Base-by-base conservation (phyloP, 2,797 vertebrate species). In the Sebastes goodei region DNA sequence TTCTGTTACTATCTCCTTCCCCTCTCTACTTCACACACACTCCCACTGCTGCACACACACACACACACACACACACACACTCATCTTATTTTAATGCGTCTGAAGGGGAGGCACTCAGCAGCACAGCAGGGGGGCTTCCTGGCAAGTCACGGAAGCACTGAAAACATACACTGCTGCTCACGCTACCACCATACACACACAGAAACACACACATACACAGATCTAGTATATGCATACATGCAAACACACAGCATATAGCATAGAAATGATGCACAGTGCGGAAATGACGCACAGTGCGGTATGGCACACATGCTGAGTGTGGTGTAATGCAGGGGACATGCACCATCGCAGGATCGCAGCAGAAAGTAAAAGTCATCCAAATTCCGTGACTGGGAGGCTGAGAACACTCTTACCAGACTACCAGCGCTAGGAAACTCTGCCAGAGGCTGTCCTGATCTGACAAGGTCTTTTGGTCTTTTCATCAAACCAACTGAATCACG, bases 71-170 rank as follows among this genome's bases (percentile, higher is more conserved):
- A 33, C 61, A 81, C 69, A 35, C 33, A 38, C 35, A 88, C 80
- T 94, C 93, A 95, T 96, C 92, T 94, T 94, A 95, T 95, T 94
- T 96, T 96, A 96, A 96, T 96, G 94, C 66, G 67, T 92, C 86
- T 89, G 94, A 95, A 94, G 92, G 93, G 90, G 86, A 94, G 88
- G 92, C 88, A 90, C 86, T 93, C 93, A 92, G 92, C 86, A 82
- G 81, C 95, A 85, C 96, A 96, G 95, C 94, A 94, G 94, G 95
- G 90, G 93, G 95, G 91, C 88, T 93, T 89, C 90, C 88, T 74
- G 76, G 89, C 86, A 92, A 96, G 95, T 96, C 95, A 96, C 95
- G 94, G 79, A 96, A 95, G 94, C 93, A 90, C 89, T 83, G 84
- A 93, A 91, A 90, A 92, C 92, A 92, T 91, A 93, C 88, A 92